phyloP scores from a whole-genome alignment of 2,888 invertebrate species.

The Cinara cedri region DNA sequence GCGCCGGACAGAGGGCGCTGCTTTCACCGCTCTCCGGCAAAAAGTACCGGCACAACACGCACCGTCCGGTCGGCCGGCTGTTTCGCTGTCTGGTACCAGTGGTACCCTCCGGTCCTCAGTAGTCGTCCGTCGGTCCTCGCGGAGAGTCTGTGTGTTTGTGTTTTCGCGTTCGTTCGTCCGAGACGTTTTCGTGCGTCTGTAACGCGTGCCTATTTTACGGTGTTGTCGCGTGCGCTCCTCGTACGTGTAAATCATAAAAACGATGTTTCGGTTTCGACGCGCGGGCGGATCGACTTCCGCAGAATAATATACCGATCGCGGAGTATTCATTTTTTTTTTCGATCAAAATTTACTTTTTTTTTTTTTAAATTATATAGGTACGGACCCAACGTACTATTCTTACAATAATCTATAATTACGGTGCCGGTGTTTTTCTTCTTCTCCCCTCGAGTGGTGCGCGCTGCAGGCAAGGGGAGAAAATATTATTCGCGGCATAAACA shows the following conservation, averaged over 20 bases:
- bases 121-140: slow-evolving; percentile 28
- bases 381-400: background rate
- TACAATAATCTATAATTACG: background rate
- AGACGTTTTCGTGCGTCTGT: background rate
- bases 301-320: background rate
- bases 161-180: background rate
- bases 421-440: background rate
- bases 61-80: background rate
- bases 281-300: background rate
- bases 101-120: background rate
- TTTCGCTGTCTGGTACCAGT: background rate
- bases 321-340: background rate
- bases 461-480: background rate
- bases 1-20: slow-evolving; percentile 31
- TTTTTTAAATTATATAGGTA: no score
- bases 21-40: background rate
- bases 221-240: background rate
- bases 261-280: slow-evolving; percentile 25
- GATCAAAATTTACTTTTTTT: background rate
- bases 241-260: background rate
- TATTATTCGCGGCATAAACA: background rate
- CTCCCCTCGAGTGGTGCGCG: background rate
- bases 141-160: background rate
- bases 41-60: background rate
- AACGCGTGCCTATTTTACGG: background rate